These are phyloP conservation scores for Anoplopoma fimbria DNA, from an alignment of 2,113 vertebrate species.

Conservation along the genomic window DNA sequence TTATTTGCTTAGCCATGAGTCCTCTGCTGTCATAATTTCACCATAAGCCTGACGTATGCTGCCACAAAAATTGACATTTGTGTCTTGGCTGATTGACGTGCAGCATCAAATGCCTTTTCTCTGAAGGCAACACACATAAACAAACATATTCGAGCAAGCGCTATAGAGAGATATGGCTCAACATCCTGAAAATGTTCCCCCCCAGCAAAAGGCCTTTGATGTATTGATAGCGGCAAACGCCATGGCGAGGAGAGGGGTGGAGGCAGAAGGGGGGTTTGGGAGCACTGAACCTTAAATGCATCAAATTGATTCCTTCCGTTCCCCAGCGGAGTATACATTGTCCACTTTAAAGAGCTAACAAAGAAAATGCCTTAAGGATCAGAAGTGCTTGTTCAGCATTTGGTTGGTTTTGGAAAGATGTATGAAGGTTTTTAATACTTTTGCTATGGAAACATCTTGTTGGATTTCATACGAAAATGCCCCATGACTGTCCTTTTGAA, in stretches of 20 bases:
- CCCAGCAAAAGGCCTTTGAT: constrained; percentile 39
- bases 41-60: constrained; percentile 7
- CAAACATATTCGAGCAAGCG: background rate
- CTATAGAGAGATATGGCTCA: background rate
- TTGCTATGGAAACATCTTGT: background rate
- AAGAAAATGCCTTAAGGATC: constrained; percentile 1
- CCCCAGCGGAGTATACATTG: constrained; percentile 40
- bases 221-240: constrained; percentile 41
- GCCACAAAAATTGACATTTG: constrained; percentile 61
- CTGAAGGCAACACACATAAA: constrained; percentile 6
- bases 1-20: constrained; percentile 33
- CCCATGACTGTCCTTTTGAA: background rate
- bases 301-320: constrained; percentile 60
- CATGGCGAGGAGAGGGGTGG: constrained; percentile 27
- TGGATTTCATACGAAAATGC: background rate
- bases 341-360: constrained; percentile 28
- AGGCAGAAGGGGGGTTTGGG: constrained; percentile 11
- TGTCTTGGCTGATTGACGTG: constrained; percentile 63
- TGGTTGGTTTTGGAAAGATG: background rate
- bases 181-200: constrained; percentile 43
- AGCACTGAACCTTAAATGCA: constrained; percentile 60
- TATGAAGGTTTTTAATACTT: background rate
- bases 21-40: constrained; percentile 51
- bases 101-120: constrained; percentile 36
- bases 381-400: background rate